Conservation (phyloP, 2,797 vertebrate species). For the Rhinatrema bivittatum region DNA sequence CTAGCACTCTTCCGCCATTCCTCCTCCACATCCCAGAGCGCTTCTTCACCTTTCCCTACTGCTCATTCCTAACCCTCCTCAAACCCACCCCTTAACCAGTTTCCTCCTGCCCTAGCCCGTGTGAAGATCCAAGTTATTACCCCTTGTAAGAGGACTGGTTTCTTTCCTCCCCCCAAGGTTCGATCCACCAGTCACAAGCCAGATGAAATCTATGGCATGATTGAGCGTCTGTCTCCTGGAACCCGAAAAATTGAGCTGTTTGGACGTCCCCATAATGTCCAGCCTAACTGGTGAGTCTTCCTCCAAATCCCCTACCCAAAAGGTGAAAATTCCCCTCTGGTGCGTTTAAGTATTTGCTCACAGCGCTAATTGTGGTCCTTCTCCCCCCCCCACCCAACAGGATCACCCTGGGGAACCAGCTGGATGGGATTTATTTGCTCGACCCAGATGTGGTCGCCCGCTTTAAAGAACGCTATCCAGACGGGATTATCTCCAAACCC, state of each 20-base stretch:
- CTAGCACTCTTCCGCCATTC: neutral
- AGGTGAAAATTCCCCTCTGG: no score
- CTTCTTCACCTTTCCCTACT: neutral
- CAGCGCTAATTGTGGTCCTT: no score
- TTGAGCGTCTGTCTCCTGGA: slow-evolving; percentile 86
- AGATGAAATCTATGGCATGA: slow-evolving; percentile 95
- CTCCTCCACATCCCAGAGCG: slow-evolving; percentile 1
- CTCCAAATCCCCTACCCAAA: no score
- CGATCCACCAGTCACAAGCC: slow-evolving; percentile 93
- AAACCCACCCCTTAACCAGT: neutral
- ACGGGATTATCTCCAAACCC: slow-evolving; percentile 86
- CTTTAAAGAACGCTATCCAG: slow-evolving; percentile 84
- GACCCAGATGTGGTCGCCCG: slow-evolving; percentile 85
- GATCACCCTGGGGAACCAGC: slow-evolving; percentile 86
- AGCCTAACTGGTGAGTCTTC: slow-evolving; percentile 79
- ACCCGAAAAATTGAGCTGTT: slow-evolving; percentile 89
- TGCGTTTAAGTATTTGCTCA: no score
- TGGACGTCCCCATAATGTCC: slow-evolving; percentile 85
- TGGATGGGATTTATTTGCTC: slow-evolving; percentile 85
- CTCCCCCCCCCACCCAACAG: slow-evolving; percentile 43
- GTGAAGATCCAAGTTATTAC: neutral
- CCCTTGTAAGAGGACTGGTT: no score
- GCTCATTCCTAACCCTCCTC: neutral
- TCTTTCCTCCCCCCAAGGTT: slow-evolving; percentile 63
- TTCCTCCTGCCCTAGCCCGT: no score